Evolutionary conservation across 1,140 invertebrate species (phyloP).

Genomic region (Calliphora vicina): DNA sequence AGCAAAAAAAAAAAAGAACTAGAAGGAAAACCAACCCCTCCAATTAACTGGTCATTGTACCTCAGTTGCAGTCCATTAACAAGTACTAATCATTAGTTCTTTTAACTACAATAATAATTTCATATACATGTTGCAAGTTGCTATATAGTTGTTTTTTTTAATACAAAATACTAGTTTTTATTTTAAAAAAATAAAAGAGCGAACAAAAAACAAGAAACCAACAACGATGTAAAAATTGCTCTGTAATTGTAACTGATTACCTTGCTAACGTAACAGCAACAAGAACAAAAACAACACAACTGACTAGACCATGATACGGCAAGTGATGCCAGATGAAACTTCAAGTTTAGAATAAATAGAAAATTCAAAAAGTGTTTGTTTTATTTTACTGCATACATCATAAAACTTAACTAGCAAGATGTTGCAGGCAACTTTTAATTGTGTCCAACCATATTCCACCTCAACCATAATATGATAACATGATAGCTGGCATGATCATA

Average conservation of each 20-base stretch:
- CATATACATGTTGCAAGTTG: neutral
- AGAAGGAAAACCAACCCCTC: neutral
- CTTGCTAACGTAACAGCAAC: neutral
- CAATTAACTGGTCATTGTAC: conserved; percentile 8
- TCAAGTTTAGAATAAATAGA: too few relatives aligned
- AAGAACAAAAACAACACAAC: neutral
- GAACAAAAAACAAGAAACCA: neutral
- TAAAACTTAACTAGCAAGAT: too few relatives aligned
- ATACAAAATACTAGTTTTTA: neutral
- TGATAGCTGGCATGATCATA: too few relatives aligned
- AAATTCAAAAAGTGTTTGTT: too few relatives aligned
- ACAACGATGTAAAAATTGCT: neutral
- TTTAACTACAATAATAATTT: neutral
- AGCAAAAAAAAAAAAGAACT: neutral
- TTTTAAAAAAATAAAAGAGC: neutral
- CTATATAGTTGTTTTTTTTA: neutral
- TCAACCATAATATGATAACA: too few relatives aligned
- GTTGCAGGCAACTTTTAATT: too few relatives aligned
- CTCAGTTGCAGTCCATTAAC: neutral
- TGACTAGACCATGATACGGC: neutral
- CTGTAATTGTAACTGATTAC: conserved; percentile 10
- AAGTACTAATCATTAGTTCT: neutral
- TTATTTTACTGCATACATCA: too few relatives aligned
- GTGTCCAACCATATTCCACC: too few relatives aligned
- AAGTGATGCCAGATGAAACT: neutral